Base-by-base conservation (phyloP, 2,888 invertebrate genomes). In the Orthonevra nobilis region DNA sequence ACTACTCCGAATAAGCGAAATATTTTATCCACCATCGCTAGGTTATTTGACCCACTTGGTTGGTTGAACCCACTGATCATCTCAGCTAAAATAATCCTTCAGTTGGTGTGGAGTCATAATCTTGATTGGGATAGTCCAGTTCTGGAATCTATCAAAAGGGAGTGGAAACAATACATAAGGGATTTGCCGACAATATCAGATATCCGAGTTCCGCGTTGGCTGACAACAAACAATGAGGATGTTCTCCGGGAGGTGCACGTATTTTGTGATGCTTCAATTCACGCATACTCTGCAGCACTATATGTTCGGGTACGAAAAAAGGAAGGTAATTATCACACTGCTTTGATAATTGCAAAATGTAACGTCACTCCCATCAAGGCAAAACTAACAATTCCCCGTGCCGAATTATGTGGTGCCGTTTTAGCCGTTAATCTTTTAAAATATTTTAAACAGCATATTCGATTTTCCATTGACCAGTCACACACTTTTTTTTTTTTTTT, bases 11-110 rank as follows among this genome's bases (percentile, higher is more conserved):
- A 40, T 26, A 61, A 74, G 42, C 50, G 74, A 9, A 28, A 30
- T 1, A 46, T 74, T 6, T 32, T 69, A 36, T 69, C 63, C 0
- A 63, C 54, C 7, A 69, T 69, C 10, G 50, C 58, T 3, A 32
- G 48, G 6, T 23, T 69, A 7, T 69, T 73, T 20, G 44, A 20
- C 19, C 17, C 63, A 26, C 10, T 42, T 23, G 58, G 42, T n/a
- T 58, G 58, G 32, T 32, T 58, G 6, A 32, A 58, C 10, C 44
- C 58, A 3, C 17, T 48, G n/a, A 28, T 48, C 17, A 17, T 32
- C 30, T 30, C 48, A 15, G 17, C 30, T 10, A 48, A 48, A 17
- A 48, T 48, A 30, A 17, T 32, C 4, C 30, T 48, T 17, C 30
- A 15, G 9, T 4, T 17, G 5, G 7, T 48, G 10, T 48, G 19